Conservation (phyloP, 1,140 invertebrate species). For the Melipona quadrifasciata region DNA sequence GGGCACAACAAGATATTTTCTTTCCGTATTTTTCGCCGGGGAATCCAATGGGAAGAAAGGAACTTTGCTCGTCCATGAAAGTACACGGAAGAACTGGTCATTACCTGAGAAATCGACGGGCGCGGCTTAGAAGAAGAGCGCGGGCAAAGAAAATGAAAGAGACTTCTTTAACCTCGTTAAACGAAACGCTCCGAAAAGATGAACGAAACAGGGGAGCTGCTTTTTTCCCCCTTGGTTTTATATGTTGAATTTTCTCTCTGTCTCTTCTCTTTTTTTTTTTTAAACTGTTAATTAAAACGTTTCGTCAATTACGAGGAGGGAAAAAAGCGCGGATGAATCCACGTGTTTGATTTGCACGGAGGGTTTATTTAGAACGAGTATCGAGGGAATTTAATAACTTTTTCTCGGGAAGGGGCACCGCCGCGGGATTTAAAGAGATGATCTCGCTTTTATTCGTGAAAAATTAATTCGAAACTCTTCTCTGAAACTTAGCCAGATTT, state of each 20-base stretch:
- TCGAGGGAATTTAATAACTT: not conserved
- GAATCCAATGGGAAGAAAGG: constrained; percentile 27
- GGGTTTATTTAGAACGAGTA: not conserved
- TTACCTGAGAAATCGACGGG: constrained; percentile 43
- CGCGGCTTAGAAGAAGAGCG: not conserved
- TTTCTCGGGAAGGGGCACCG: too few species aligned
- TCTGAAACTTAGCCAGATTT: too few species aligned
- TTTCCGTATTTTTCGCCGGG: constrained; percentile 6
- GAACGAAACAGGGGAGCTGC: not conserved
- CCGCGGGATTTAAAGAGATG: not conserved
- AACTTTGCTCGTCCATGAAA: constrained; percentile 34
- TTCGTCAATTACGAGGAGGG: not conserved
- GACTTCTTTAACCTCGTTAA: constrained; percentile 47
- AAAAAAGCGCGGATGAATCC: too few species aligned
- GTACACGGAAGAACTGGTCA: constrained; percentile 37
- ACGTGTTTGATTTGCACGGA: not conserved
- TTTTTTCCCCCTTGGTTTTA: too few species aligned
- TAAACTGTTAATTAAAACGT: not conserved
- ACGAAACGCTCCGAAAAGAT: not conserved
- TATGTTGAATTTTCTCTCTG: not conserved
- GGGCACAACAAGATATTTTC: not conserved
- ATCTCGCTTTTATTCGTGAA: not conserved
- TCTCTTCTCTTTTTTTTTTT: not conserved
- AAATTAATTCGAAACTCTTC: too few species aligned
- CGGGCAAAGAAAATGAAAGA: constrained; percentile 15